Evolutionary conservation across 2,888 invertebrate genomes (phyloP), one percentile per base, ranked within the genome.

Genomic region (Erebia ligea): DNA sequence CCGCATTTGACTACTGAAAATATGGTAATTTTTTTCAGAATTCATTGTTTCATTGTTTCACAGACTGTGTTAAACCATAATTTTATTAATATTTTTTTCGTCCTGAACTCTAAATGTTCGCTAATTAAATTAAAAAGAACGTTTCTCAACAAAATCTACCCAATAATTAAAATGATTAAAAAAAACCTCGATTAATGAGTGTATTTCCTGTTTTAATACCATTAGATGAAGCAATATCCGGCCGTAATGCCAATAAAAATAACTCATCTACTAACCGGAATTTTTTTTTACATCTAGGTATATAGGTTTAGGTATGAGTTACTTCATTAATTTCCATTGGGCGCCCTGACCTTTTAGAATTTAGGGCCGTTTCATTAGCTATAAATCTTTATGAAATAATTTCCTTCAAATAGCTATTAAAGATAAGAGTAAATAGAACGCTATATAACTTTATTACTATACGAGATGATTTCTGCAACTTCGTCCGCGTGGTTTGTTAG

Each of bases 131-230:
- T 50, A 6, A 50, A 52, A 52, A n/a, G 17, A 52, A 52, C 10
- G 9, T 17, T 9, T 17, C 17, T 52, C 52, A 52, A 54, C 10
- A 2, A 54, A 15, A 21, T 0, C 13, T 62, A 61, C 62, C 15
- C 8, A 48, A 45, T 62, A 15, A 25, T 48, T 45, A 62, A 63
- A 74, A 72, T 68, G 72, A 75, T 76, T 72, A 74, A 71, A 74
- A 74, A 69, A 76, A 74, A 17, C 54, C 69, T 70, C 75, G 76
- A 71, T 69, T 76, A 76, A 74, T 72, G 74, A 76, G 67, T 71
- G 74, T 68, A 74, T 76, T 78, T 78, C 80, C 79, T 74, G 73
- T 75, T 74, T 73, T 71, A 71, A 71, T 76, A 76, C 73, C 63
- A 70, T 72, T 72, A 72, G 58, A 56, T 73, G 76, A 74, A 69